Conservation (phyloP, 2,888 invertebrate species). For the Strigamia crassipes region DNA sequence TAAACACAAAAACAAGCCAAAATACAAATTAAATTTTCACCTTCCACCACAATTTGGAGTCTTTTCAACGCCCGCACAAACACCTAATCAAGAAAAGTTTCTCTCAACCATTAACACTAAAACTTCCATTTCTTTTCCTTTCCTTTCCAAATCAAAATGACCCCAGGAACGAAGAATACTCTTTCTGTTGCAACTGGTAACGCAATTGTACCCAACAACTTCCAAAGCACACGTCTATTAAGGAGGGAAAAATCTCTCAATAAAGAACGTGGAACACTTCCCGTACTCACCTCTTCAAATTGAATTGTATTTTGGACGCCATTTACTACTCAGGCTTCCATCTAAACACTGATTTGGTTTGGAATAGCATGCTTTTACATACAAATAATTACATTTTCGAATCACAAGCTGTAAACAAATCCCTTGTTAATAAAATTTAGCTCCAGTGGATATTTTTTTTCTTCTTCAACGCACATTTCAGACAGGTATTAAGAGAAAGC, state of each 20-base stretch:
- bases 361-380: no score
- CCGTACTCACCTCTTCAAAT: not conserved
- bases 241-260: not conserved
- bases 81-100: not conserved
- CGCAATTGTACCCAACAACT: not conserved
- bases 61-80: not conserved
- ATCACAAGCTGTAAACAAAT: no score
- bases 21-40: no score
- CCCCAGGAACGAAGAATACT: not conserved
- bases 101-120: slow-evolving; percentile 1
- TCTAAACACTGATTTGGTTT: not conserved
- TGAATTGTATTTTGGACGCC: not conserved
- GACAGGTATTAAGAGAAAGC: no score
- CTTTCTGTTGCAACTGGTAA: not conserved
- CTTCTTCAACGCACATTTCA: no score
- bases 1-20: no score
- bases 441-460: no score
- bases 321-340: not conserved
- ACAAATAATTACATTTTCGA: no score
- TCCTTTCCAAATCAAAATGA: slow-evolving; percentile 1
- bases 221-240: not conserved
- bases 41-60: no score
- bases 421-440: not conserved
- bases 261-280: not conserved
- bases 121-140: not conserved